Percentiles rank a stretch among this genome's conserved stretches.
Conservation (phyloP, 2,888 invertebrate species). For the Melanostoma scalare region DNA sequence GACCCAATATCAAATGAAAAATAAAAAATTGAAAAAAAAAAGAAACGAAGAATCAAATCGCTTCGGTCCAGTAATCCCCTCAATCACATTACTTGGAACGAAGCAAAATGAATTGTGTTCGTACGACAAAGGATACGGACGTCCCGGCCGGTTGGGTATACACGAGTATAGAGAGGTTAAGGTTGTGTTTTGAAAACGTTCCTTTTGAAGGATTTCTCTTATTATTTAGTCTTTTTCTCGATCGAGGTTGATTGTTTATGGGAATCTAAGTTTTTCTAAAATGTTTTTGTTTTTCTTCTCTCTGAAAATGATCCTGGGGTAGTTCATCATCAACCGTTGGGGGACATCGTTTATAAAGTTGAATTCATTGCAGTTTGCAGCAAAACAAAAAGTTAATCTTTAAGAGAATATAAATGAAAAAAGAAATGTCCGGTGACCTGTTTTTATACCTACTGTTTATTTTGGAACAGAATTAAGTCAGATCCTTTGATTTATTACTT, state of each 20-base stretch:
- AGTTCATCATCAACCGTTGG: slow-evolving; percentile 64
- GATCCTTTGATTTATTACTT: slow-evolving; percentile 68
- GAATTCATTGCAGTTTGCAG: slow-evolving; percentile 47
- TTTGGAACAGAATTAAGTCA: slow-evolving; percentile 69
- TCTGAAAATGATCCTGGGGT: slow-evolving; percentile 52
- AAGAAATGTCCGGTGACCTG: slow-evolving; percentile 37
- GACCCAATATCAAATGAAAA: slow-evolving; percentile 29
- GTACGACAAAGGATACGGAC: slow-evolving; percentile 63
- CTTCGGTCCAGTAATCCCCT: slow-evolving; percentile 70
- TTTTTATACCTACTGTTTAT: slow-evolving; percentile 63
- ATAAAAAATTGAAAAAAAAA: slow-evolving; percentile 23
- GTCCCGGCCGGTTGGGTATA: background rate
- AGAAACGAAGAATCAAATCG: slow-evolving; percentile 39
- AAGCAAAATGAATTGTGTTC: slow-evolving; percentile 66
- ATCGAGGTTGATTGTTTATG: slow-evolving; percentile 67
- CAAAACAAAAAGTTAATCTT: slow-evolving; percentile 37
- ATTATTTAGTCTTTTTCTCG: slow-evolving; percentile 47
- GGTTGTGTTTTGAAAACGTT: slow-evolving; percentile 32
- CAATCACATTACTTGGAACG: slow-evolving; percentile 72
- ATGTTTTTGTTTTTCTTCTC: slow-evolving; percentile 5
- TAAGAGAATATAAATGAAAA: slow-evolving; percentile 3
- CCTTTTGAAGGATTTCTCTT: slow-evolving; percentile 58
- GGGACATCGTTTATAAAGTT: slow-evolving; percentile 62
- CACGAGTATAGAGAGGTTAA: background rate
- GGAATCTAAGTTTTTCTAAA: slow-evolving; percentile 67